phyloP scores from a whole-genome alignment of 2,797 vertebrate species.

The Muscicapa comitata region DNA sequence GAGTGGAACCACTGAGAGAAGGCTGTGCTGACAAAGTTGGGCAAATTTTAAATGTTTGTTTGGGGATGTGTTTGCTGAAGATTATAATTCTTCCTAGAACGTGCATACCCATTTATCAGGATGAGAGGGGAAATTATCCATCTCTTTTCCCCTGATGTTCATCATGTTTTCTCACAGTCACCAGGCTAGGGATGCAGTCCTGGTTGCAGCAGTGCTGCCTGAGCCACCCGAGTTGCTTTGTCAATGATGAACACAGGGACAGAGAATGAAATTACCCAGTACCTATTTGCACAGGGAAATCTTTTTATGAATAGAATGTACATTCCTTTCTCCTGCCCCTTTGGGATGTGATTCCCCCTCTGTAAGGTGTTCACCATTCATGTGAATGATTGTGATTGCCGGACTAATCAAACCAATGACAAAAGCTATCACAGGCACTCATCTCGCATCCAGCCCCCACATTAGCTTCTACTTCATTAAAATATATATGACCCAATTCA shows the following conservation, averaged over 20 bases:
- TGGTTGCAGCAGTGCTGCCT: not conserved
- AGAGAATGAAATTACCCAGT: not conserved
- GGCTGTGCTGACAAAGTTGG: not conserved
- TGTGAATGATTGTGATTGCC: conserved; percentile 42
- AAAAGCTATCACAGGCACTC: conserved; percentile 33
- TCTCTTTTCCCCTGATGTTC: not conserved
- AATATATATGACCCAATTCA: conserved; percentile 52
- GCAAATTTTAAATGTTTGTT: not conserved
- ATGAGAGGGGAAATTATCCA: not conserved
- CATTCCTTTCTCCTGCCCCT: not conserved
- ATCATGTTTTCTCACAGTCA: not conserved
- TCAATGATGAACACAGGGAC: not conserved
- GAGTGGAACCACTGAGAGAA: not conserved
- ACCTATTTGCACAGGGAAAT: not conserved
- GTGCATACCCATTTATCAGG: not conserved
- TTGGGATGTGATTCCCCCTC: not conserved
- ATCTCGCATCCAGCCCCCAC: conserved; percentile 18
- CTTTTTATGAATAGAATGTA: not conserved
- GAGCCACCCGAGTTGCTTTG: not conserved
- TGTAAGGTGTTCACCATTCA: conserved; percentile 2
- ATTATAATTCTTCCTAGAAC: not conserved
- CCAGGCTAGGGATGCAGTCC: not conserved
- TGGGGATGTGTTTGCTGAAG: not conserved
- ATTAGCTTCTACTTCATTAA: conserved; percentile 55
- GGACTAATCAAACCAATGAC: conserved; percentile 59